These are phyloP conservation scores for Acanthoscelides obtectus DNA, from an alignment of 2,888 invertebrate species.

Conservation along the genomic window DNA sequence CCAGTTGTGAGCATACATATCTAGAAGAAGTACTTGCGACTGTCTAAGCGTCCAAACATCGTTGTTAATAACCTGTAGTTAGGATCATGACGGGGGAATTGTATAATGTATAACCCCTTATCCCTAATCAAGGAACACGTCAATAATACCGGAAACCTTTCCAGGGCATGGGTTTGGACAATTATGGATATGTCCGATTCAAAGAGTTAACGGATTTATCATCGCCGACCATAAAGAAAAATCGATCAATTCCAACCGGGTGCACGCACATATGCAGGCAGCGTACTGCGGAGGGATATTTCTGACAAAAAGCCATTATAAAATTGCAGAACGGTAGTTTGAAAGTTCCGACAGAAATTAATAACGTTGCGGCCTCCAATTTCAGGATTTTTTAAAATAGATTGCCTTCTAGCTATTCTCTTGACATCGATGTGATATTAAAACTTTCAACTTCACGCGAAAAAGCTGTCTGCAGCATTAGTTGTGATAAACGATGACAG, in stretches of 20 bases:
- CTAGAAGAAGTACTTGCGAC: no score
- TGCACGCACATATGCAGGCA: background rate
- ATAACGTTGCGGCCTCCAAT: background rate
- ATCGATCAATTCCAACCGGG: background rate
- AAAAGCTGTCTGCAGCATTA: background rate
- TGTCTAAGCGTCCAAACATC: no score
- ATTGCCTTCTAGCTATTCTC: background rate
- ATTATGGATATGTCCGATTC: background rate
- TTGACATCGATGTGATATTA: background rate
- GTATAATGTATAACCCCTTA: no score
- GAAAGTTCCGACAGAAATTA: background rate
- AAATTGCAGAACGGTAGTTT: background rate
- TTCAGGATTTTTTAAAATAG: background rate
- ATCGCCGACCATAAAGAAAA: background rate
- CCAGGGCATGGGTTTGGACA: no score
- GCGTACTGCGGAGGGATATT: background rate
- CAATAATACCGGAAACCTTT: no score
- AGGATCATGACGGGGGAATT: no score
- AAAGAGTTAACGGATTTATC: background rate
- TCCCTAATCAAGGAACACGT: no score
- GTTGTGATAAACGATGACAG: background rate
- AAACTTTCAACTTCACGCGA: background rate
- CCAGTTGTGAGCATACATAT: no score
- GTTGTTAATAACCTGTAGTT: no score
- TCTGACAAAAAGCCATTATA: background rate